These are phyloP conservation scores for Carollia perspicillata DNA, from an alignment of 2,113 vertebrate species.

Conservation along the genomic window DNA sequence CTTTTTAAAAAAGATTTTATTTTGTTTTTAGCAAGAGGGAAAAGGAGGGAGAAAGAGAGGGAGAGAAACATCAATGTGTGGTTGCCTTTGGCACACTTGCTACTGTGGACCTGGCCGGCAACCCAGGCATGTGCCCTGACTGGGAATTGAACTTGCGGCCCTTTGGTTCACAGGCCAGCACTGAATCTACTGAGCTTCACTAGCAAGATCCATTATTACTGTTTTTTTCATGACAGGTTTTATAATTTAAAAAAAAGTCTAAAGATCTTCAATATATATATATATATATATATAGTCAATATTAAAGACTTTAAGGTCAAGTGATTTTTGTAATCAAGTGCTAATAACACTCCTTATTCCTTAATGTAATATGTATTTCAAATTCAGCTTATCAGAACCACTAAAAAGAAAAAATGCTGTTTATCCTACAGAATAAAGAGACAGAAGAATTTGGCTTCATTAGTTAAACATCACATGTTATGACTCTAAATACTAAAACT, in stretches of 20 bases:
- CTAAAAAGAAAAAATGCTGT: neutral
- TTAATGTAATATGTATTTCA: slow-evolving; percentile 24
- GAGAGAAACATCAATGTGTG: no score
- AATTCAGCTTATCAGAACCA: slow-evolving; percentile 19
- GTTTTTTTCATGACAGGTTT: neutral
- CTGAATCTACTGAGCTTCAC: no score
- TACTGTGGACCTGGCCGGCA: no score
- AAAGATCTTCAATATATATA: neutral
- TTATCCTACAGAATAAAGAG: neutral
- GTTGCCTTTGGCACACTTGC: no score
- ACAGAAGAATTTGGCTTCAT: neutral
- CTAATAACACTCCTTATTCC: neutral
- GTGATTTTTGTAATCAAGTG: neutral
- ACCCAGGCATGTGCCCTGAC: no score
- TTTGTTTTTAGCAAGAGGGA: no score
- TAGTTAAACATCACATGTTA: neutral
- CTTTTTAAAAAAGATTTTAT: neutral
- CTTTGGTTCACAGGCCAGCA: no score
- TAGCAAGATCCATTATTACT: no score
- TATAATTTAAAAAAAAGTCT: neutral
- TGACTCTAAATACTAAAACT: neutral
- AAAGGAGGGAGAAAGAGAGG: no score
- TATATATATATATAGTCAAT: neutral
- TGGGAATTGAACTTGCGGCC: no score
- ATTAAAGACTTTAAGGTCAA: slow-evolving; percentile 1